A percentile compares a stretch with the other conserved stretches of the same genome.
Conservation (phyloP, 2,113 vertebrate genomes). For the Capreolus pygargus region DNA sequence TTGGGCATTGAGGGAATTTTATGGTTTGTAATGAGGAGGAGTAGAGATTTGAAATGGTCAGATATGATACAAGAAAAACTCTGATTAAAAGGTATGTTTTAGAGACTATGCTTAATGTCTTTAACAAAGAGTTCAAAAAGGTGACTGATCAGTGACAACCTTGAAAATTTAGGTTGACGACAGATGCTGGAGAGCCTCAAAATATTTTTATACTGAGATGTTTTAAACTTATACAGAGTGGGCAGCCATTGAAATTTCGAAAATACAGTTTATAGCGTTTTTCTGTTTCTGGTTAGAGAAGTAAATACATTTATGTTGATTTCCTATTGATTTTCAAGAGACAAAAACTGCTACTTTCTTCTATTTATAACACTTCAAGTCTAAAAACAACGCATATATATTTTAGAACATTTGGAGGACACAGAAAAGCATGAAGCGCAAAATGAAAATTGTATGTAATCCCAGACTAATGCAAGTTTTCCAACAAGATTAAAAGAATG, state of each 20-base stretch:
- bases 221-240: background rate
- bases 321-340: background rate
- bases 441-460: background rate
- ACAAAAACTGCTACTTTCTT: background rate
- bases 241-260: background rate
- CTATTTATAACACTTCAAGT: background rate
- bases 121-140: background rate
- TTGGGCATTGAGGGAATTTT: background rate
- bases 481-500: background rate
- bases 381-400: background rate
- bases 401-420: background rate
- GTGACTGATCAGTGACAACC: background rate
- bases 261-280: background rate
- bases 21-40: background rate
- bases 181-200: background rate
- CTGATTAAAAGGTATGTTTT: background rate
- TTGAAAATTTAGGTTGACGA: background rate
- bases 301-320: background rate
- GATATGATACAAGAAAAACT: background rate
- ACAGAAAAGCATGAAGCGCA: background rate
- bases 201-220: background rate
- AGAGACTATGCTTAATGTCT: background rate
- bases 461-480: background rate
- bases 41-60: background rate
- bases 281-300: background rate